Evolutionary conservation across 23 tunicate genomes (phyloP).

Genomic region (Phallusia fumigata): DNA sequence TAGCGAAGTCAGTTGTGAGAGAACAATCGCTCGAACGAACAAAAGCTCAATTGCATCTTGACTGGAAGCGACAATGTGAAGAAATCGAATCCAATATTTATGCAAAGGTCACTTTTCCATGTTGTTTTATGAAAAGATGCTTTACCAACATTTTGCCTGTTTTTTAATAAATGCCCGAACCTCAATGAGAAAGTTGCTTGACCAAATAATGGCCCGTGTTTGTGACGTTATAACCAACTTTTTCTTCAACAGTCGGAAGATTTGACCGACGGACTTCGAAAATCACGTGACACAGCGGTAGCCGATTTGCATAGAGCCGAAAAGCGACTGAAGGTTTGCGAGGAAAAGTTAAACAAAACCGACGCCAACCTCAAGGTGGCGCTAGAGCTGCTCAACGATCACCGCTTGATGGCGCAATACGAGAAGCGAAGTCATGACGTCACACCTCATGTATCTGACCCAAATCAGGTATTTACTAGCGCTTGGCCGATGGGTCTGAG

Average conservation of each 20-base stretch:
- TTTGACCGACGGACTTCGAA: slow-evolving; percentile 25
- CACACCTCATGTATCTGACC: background rate
- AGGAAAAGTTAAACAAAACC: slow-evolving; percentile 5
- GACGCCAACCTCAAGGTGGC: slow-evolving; percentile 1
- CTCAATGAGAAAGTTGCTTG: no score
- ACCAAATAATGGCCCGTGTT: background rate
- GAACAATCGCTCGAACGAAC: slow-evolving; percentile 42
- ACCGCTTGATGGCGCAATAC: slow-evolving; percentile 17
- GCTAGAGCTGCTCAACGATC: slow-evolving; percentile 9
- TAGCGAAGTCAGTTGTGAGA: slow-evolving; percentile 31
- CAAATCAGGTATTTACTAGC: no score
- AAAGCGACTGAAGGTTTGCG: slow-evolving; percentile 1
- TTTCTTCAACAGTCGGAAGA: slow-evolving; percentile 37
- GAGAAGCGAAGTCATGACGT: background rate
- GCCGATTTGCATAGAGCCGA: slow-evolving; percentile 29
- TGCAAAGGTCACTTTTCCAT: slow-evolving; percentile 14
- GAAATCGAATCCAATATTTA: slow-evolving; percentile 27
- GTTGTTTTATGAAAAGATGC: no score
- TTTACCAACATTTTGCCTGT: no score
- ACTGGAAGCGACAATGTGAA: slow-evolving; percentile 52
- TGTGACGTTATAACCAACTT: background rate
- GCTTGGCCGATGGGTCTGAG: no score
- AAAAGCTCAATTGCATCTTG: slow-evolving; percentile 45
- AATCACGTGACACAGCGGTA: slow-evolving; percentile 35
- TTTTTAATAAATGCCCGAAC: no score